Evolutionary conservation across 2,797 vertebrate species (phyloP), one percentile per base, ranked within the genome.

Genomic region (Oryzias dopingdopingensis): DNA sequence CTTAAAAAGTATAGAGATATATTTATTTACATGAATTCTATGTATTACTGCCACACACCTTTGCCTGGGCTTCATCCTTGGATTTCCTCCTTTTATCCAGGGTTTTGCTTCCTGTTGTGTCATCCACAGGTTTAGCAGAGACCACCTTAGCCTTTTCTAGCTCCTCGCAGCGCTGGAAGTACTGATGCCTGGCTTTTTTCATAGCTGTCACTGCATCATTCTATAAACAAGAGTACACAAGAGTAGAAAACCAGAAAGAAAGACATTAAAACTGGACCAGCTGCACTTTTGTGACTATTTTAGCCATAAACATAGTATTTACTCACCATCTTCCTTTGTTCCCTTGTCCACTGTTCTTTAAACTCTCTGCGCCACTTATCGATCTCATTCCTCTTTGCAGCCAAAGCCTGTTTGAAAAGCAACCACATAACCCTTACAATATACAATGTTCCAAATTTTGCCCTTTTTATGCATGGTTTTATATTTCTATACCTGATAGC

Each of bases 291-390:
- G 15, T 16, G 23, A 29, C 4, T 59, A 17, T 18, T 46, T 42
- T 18, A 55, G 32, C 46, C 16, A 56, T 13, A 48, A 67, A 40
- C 0, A 40, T 66, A 12, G 17, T 51, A 46, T 52, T 56, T 6
- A 84, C 90, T 76, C 74, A 97, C 96, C 96, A 96, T 97, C 70
- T 79, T 92, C 69, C 90, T 95, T 74, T 95, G 94, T 50, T 94
- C 92, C 72, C 74, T 93, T 4, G 83, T 67, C 96, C 96, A 98
- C 61, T 97, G 95, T 26, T 98, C 96, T 77, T 97, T 96, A 86
- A 98, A 97, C 74, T 98, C 96, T 59, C 95, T 91, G 58, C 96
- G 87, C 94, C 95, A 96, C 61, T 95, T 96, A 59, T 98, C 96
- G 14, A 97, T 93, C 68, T 98, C 96, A 5, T 94, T 96, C 65